A percentile compares a stretch with the other conserved stretches of the same genome.
phyloP scores from a whole-genome alignment of 2,888 invertebrate species.

The Lepidocyrtinus sp. region DNA sequence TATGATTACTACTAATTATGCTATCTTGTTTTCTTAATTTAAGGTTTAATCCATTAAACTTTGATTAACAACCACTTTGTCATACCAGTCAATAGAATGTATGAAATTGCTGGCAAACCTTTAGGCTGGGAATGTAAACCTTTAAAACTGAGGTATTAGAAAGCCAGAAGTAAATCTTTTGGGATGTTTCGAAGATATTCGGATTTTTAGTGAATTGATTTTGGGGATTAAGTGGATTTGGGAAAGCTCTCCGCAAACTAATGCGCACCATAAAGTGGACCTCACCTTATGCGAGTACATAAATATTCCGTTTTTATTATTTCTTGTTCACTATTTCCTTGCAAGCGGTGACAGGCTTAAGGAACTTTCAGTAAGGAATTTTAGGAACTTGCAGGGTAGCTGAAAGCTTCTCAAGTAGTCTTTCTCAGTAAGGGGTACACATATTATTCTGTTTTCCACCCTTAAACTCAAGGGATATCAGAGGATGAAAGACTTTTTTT shows the following conservation, averaged over 20 bases:
- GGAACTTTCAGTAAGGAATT: no score
- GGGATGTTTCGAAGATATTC: no score
- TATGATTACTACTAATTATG: no score
- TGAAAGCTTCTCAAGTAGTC: slow-evolving; percentile 33
- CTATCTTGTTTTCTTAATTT: no score
- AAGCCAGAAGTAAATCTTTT: no score
- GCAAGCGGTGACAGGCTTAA: slow-evolving; percentile 43
- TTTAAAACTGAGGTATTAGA: no score
- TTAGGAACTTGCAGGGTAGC: slow-evolving; percentile 32
- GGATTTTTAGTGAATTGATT: no score
- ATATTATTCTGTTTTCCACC: slow-evolving; percentile 23
- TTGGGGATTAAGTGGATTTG: not conserved
- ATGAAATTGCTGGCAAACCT: no score
- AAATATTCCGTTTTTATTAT: not conserved
- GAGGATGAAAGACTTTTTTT: not conserved
- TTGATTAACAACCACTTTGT: no score
- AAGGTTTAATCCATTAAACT: no score
- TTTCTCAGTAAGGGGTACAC: slow-evolving; percentile 51
- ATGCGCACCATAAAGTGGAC: slow-evolving; percentile 4
- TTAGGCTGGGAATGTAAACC: no score
- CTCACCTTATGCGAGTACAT: not conserved
- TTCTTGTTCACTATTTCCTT: not conserved
- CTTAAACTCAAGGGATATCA: not conserved
- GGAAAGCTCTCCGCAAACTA: not conserved
- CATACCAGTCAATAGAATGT: no score